Evolutionary conservation across 2,113 vertebrate genomes (phyloP), one percentile per base, ranked within the genome.

Genomic region (Pardalotus punctatus): DNA sequence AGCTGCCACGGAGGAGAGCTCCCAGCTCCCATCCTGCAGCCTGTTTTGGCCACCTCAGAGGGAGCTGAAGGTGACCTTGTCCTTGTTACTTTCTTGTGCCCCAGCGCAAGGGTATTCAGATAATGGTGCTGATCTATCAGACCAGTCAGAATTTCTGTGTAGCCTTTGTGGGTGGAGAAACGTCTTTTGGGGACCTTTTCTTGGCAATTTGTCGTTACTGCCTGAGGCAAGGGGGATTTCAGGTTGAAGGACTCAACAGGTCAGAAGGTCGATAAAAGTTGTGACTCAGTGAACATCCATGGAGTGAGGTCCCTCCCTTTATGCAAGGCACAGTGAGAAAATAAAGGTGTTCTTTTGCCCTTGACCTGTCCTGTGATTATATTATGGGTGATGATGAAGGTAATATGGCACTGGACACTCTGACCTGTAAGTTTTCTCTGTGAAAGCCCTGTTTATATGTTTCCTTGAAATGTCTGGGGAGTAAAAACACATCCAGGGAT

Each of bases 61-160:
- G 19, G 33, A 79, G 29, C 35, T 54, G 47, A 62, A 35, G 38
- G 18, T 3, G 2, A 31, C 53, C 13, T 53, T 64, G 53, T n/a
- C 28, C 33, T 77, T 45, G 13, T 48, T 38, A n/a, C 13, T 65
- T 80, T 48, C 62, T 95, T 3, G 1, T 81, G 65, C 45, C 24
- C 42, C 19, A 45, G 36, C 22, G 16, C 27, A 54, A n/a, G 43
- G 36, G n/a, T 13, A 57, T 11, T 57, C n/a, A 22, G 53, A 18
- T 10, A 42, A 51, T 33, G 0, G 3, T 0, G 1, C 21, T 47
- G 40, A 19, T 72, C 15, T 31, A 1, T 43, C 54, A 42, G 33
- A 62, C 20, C 33, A n/a, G 18, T 21, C n/a, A 43, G 28, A 40
- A 43, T 54, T 70, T 57, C 19, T n/a, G 13, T 2, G 6, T 27